These are phyloP conservation scores for Butorides virescens DNA, from an alignment of 2,113 vertebrate genomes.

Conservation along the genomic window DNA sequence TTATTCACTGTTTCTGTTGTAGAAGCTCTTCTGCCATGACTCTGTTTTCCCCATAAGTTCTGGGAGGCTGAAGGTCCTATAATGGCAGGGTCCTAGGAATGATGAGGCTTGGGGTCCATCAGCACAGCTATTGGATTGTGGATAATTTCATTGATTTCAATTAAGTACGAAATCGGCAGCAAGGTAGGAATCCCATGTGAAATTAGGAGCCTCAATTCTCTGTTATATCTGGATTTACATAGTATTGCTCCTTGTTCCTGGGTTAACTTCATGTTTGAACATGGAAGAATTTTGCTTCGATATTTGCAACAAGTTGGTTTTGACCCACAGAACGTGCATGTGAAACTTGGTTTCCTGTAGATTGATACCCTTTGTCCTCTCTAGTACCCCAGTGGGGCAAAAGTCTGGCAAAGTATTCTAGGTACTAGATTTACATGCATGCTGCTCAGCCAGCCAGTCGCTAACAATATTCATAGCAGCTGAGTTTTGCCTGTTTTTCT, in stretches of 20 bases:
- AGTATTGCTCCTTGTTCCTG: neutral
- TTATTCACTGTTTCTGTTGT: neutral
- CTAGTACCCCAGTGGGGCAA: neutral
- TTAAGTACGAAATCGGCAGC: neutral
- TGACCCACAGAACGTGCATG: neutral
- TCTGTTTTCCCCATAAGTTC: neutral
- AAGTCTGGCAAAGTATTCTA: neutral
- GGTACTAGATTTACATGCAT: neutral
- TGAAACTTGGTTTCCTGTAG: neutral
- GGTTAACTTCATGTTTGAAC: neutral
- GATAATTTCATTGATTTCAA: neutral
- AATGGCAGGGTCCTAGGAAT: neutral
- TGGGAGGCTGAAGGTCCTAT: neutral
- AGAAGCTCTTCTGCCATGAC: neutral
- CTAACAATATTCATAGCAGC: neutral
- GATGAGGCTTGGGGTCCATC: neutral
- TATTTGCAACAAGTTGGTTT: neutral
- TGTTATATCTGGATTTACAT: neutral
- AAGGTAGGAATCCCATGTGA: neutral
- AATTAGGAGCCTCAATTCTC: neutral
- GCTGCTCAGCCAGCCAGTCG: neutral
- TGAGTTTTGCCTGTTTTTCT: neutral
- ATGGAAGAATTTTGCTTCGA: neutral
- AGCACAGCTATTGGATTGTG: neutral
- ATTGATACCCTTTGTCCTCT: neutral